Base-by-base conservation (phyloP, 2,797 vertebrate species). In the Channa striata region DNA sequence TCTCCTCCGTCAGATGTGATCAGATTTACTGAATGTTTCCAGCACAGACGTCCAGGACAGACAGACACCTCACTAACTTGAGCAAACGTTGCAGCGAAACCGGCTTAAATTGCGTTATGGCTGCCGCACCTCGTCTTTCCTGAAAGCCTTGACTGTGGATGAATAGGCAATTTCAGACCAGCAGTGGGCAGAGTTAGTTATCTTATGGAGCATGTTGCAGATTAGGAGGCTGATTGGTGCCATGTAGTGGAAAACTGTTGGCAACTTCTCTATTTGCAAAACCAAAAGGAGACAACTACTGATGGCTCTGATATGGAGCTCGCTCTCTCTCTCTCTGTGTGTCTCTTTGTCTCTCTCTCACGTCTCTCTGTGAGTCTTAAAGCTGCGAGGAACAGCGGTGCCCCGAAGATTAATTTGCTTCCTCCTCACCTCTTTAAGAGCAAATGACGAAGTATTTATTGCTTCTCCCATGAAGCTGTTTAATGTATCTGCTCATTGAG, bases 141-240 rank as follows among this genome's bases (percentile, higher is more conserved):
- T 66, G n/a, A 65, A 84, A 76, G 82, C 72, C 46, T 84, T 56
- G 80, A 67, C 72, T 71, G 72, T 68, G 80, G 88, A 92, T 89
- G 88, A 92, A 91, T 89, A 91, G 90, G 87, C 92, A 90, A 91
- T 92, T 91, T 91, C 70, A 91, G 92, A 90, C 82, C 91, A 85
- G 90, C 86, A 87, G 87, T 86, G 71, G 82, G 86, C 87, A 77
- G 49, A 89, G 78, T 87, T 87, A 89, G 78, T 87, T 87, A 86
- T 90, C 87, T 81, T 86, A 85, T 91, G 91, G 78, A 82, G 91
- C 88, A 89, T 66, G 81, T 75, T 85, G 78, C 77, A 71, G 85
- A 91, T 92, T 91, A 91, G 77, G 75, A 77, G 59, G 62, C 81
- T 87, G 89, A 92, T 91, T 87, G 83, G 77, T 82, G 69, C 49